Base-by-base conservation (phyloP, 2,888 invertebrate genomes). In the Thecophora atra region DNA sequence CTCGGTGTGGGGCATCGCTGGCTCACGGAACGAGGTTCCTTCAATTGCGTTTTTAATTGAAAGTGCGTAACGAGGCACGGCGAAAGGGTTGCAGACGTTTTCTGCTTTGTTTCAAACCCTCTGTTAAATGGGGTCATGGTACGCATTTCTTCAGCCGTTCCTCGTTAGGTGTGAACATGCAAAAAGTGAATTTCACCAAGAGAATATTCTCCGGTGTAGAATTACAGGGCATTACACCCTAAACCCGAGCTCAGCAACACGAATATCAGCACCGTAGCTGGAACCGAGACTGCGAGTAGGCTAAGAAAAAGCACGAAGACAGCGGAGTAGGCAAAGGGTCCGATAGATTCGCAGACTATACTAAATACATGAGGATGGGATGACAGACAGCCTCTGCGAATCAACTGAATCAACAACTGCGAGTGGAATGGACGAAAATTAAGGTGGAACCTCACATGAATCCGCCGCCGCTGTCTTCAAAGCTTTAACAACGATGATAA, bases 21-120 rank as follows among this genome's bases (percentile, higher is more conserved):
- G 52, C 66, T 51, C 52, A 52, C 52, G 30, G 66, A 47, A 47
- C 19, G 47, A 69, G 21, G 58, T 67, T 54, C 64, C 21, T 64
- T 64, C 26, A 70, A 70, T 30, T 62, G 70, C 37, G 62, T 62
- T 62, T 70, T 70, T 70, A 70, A 70, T 70, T 63, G 70, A 62
- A 70, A 56, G 63, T 70, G 70, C 70, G 70, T 70, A 70, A 70
- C 62, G 70, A 70, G 51, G 70, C 30, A 37, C 51, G 51, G 30
- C 30, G 21, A 70, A 52, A 26, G 70, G 70, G 70, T 70, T 70
- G 70, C 62, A 51, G 63, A 21, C 37, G 58, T 62, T 21, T 30
- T 62, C 63, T 63, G 51, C 63, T 58, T 62, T n/a, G n/a, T n/a
- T n/a, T 37, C 13, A 58, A 47, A 15, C 52, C 70, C n/a, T 70